Evolutionary conservation across 1,140 invertebrate species (phyloP), one percentile per base, ranked within the genome.

Genomic region (Drosophila fuyamai): DNA sequence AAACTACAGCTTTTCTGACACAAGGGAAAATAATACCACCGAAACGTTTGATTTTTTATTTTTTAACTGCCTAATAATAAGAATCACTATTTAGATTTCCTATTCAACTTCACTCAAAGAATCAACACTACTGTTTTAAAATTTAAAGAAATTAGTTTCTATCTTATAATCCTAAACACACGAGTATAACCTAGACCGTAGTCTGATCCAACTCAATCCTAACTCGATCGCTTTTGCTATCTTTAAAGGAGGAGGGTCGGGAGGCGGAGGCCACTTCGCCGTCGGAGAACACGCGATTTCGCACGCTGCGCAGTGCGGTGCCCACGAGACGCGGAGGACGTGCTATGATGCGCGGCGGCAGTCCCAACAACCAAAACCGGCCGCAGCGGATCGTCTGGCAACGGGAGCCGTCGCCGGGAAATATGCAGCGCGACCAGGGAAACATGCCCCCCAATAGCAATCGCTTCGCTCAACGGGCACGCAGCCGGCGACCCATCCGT

Each of bases 191-290:
- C 4, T 12, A 46, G 9, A 46, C 16, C 5, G 0, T 7, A 23
- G 13, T 48, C 46, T n/a, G 6, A 12, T 4, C 6, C 46, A 27
- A 48, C 46, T 48, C 0, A 29, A 47, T 47, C 0, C n/a, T 35
- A 35, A 54, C 9, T 14, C n/a, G 4, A 8, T 46, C 6, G 12
- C 1, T 16, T 12, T 60, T 16, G 1, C 13, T 35, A 6, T 35
- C 9, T 27, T 66, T 47, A 0, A 35, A 71, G 29, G 95, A 96
- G 81, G 95, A 96, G 68, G 95, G 95, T 9, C 94, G 95, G 27
- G 95, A 96, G 82, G 95, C 95, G 5, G 95, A 96, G 92, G 95
- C 95, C 54, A 95, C 95, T 2, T 94, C 94, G 12, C 93, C 94
- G 0, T 94, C 94, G 8, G 94, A 92, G 36, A 92, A 89, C 16